Percentiles rank a stretch among this genome's conserved stretches.
These are phyloP conservation scores for Aurelia aurita DNA, from an alignment of 30 jellyfish, hydroid and myxozoan species.

Conservation along the genomic window DNA sequence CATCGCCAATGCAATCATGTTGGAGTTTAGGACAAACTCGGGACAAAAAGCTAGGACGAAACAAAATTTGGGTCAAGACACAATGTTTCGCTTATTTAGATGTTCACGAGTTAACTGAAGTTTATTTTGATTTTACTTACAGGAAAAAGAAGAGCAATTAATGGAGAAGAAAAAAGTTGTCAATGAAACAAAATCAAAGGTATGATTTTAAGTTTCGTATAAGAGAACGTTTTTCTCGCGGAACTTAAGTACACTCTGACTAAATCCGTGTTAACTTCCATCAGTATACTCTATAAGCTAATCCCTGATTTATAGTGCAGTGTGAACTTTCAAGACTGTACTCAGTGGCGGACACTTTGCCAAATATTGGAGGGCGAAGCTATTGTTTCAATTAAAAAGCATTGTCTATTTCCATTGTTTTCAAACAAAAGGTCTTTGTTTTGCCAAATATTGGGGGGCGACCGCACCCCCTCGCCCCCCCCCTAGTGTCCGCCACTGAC, in stretches of 20 bases:
- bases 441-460: too few species aligned
- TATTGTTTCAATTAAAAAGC: too few species aligned
- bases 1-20: too few species aligned
- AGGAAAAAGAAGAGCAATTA: conserved; percentile 88
- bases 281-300: background rate
- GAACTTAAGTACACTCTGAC: too few species aligned
- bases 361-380: too few species aligned
- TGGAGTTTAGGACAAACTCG: background rate
- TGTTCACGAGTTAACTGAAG: background rate
- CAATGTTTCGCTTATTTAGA: background rate
- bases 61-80: background rate
- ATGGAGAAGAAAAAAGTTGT: conserved; percentile 86
- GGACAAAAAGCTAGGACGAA: background rate
- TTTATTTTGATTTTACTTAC: conserved; percentile 6
- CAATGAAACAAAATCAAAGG: conserved; percentile 97
- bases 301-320: background rate
- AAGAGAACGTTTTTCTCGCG: too few species aligned
- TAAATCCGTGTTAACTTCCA: background rate
- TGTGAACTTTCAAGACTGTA: too few species aligned
- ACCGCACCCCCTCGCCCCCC: too few species aligned
- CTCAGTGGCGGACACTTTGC: too few species aligned
- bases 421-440: too few species aligned
- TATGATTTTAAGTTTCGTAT: background rate
- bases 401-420: too few species aligned
- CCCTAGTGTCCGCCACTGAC: too few species aligned